phyloP scores from a whole-genome alignment of 23 tunicate species.

The Aplidium turbinatum region DNA sequence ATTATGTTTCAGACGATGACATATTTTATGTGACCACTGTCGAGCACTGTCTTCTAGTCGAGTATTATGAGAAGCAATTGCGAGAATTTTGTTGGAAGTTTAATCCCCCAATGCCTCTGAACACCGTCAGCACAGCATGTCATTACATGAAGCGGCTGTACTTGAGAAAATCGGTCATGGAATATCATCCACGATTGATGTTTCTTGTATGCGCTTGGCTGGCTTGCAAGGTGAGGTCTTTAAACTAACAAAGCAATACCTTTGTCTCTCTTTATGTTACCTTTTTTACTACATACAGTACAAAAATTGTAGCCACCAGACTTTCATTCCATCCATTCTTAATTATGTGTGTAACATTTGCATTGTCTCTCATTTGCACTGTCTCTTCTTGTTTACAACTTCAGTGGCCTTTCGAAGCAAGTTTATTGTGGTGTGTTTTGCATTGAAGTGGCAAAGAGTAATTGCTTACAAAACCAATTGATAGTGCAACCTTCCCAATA shows the following conservation, averaged over 20 bases:
- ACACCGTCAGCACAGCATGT: constrained; percentile 73
- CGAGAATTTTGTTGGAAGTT: constrained; percentile 73
- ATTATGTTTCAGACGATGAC: constrained; percentile 47
- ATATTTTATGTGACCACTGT: constrained; percentile 55
- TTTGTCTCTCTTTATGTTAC: not conserved
- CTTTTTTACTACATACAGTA: not conserved
- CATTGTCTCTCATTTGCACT: too few species aligned
- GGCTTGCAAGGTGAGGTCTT: constrained; percentile 63
- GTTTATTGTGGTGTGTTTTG: too few species aligned
- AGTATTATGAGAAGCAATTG: constrained; percentile 57
- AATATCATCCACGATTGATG: constrained; percentile 87
- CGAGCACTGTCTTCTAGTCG: constrained; percentile 55
- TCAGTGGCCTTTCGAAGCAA: too few species aligned
- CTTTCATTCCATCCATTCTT: too few species aligned
- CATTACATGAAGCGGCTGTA: constrained; percentile 77
- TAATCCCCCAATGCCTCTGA: constrained; percentile 75
- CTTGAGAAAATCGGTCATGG: constrained; percentile 77
- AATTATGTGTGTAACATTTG: too few species aligned
- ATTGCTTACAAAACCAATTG: too few species aligned
- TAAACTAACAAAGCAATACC: not conserved
- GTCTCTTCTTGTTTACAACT: too few species aligned
- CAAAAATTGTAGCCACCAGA: not conserved
- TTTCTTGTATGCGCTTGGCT: constrained; percentile 77
- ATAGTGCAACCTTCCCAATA: too few species aligned
- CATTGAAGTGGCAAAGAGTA: too few species aligned